A percentile compares a stretch with the other conserved stretches of the same genome.
These are phyloP conservation scores for Unio pictorum DNA, from an alignment of 2,888 invertebrate species.

Conservation along the genomic window DNA sequence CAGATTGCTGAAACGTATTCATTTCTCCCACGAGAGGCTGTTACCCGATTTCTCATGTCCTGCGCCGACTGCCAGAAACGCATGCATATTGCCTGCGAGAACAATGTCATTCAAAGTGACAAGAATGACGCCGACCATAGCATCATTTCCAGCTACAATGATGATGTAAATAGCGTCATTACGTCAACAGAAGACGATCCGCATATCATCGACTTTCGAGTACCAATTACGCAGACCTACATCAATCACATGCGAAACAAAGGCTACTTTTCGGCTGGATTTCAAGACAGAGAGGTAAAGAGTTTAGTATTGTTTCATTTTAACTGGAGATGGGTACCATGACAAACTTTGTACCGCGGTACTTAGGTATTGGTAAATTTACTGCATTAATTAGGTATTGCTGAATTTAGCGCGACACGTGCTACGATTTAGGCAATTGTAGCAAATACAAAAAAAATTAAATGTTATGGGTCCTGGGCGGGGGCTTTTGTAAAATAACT, in stretches of 20 bases:
- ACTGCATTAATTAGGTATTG: too few species aligned
- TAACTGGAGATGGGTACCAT: too few species aligned
- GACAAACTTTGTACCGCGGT: too few species aligned
- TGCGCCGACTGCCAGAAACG: constrained; percentile 91
- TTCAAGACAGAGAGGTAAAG: constrained; percentile 50
- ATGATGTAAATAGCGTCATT: constrained; percentile 7
- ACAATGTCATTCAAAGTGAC: constrained; percentile 28
- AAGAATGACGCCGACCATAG: constrained; percentile 33
- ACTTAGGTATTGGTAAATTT: too few species aligned
- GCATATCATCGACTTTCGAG: constrained; percentile 82
- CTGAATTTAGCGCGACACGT: too few species aligned
- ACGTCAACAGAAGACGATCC: constrained; percentile 52
- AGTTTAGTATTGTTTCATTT: too few species aligned
- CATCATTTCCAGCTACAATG: constrained; percentile 27
- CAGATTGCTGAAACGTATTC: constrained; percentile 98
- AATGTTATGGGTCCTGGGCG: too few species aligned
- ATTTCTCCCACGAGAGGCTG: constrained; percentile 95
- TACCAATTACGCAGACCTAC: constrained; percentile 92
- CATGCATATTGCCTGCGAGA: constrained; percentile 73
- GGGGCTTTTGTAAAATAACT: too few species aligned
- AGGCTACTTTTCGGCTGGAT: constrained; percentile 40
- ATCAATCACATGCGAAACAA: constrained; percentile 74
- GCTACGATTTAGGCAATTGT: too few species aligned
- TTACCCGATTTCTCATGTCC: constrained; percentile 94
- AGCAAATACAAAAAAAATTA: too few species aligned